Base-by-base conservation (phyloP, 2,113 vertebrate species). In the Platycercus adscitus region DNA sequence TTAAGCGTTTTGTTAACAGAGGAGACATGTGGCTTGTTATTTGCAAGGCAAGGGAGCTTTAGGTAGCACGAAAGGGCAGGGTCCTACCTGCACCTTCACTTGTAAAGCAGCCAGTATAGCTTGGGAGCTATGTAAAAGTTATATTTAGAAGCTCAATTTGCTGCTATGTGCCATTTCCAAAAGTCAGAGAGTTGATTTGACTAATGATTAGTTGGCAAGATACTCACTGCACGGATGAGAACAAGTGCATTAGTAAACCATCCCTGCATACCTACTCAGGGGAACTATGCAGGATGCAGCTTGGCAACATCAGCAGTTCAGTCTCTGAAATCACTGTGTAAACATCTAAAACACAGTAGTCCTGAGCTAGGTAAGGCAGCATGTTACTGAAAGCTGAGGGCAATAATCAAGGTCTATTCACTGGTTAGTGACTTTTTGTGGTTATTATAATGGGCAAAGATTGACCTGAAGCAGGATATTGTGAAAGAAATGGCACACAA, bases 161-260 rank as follows among this genome's bases (percentile, higher is more conserved):
- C 46, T 82, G 66, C 63, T 77, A 71, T 0, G 1, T 89, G 88
- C 81, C 49, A 19, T 95, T 97, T 94, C 31, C 70, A 93, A 96
- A 96, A 92, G 92, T 89, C 95, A 94, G 13, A 85, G 37, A 75
- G 72, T 66, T 94, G 88, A 95, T 97, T 44, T 96, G 80, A 72
- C 86, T 94, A 89, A 90, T 69, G 70, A 95, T 94, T 87, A 93
- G 80, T 78, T 94, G 90, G 83, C 73, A 92, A 79, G 77, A 76
- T 92, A 53, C 29, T 90, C 82, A 86, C 70, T 91, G 83, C 82
- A 89, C 0, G 2, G 73, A 89, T 44, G 73, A 94, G 65, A 87
- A 70, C 31, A 64, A 92, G 28, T 58, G 28, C 83, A 84, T 93
- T 84, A 81, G 72, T 69, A 94, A 95, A 87, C 72, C 72, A 81